Evolutionary conservation across 2,797 vertebrate genomes (phyloP), one percentile per base, ranked within the genome.

Genomic region (Semaprochilodus insignis): DNA sequence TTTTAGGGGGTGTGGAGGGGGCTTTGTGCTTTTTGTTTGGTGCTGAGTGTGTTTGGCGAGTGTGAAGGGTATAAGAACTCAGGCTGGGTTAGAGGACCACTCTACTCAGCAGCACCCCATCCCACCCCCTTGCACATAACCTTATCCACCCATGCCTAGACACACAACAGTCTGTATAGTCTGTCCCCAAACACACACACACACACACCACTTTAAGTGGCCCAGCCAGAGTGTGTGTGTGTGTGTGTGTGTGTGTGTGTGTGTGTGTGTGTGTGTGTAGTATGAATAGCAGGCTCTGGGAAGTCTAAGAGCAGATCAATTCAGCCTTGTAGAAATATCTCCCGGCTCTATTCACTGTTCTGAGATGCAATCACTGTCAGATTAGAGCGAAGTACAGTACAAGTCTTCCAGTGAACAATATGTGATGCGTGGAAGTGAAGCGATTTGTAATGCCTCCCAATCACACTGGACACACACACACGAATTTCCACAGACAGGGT

Each of bases 41-140:
- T 52, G 76, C 48, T 74, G 81, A 85, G 80, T 25, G 80, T 78
- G 55, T 75, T 81, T 71, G 83, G 84, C 77, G 83, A 80, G 83
- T 76, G 51, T 44, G 83, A 81, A 75, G 72, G 74, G 34, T 65
- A 54, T 62, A 59, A 85, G 83, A 76, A 66, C 77, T 57, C 27
- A 62, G 76, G 8, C 34, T 66, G 76, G 5, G 76, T 7, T 82
- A 55, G 77, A 85, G 83, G 69, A 83, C 78, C 85, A 86, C 78
- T 85, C 69, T 69, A 79, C 65, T 7, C 17, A 69, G 67, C 73
- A 67, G 63, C 70, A 83, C 55, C 52, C 73, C 55, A 1, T 44
- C 13, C 62, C 34, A n/a, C 3, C 31, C 8, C 52, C 17, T 19
- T 60, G 1, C 25, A 16, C 60, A 63, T 67, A 75, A 76, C 65